A percentile compares a stretch with the other conserved stretches of the same genome.
phyloP scores from a whole-genome alignment of 92 coral and sea anemone species.

The Porites lobata region DNA sequence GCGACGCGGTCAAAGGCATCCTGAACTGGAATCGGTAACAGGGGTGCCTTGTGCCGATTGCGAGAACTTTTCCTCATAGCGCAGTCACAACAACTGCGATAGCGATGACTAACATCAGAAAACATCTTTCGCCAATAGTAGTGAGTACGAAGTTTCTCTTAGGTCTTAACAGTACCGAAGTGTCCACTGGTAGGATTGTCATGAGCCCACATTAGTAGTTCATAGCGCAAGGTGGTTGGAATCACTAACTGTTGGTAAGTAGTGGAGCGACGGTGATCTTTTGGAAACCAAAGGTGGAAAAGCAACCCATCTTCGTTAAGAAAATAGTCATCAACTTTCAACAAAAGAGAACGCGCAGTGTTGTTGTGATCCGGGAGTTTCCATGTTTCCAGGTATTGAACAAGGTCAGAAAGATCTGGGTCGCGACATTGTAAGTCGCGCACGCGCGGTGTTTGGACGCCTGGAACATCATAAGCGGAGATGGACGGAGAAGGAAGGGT shows the following conservation, averaged over 20 bases:
- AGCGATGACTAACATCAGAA: conserved; percentile 54
- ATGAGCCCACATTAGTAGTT: conserved; percentile 56
- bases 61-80: conserved; percentile 58
- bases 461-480: conserved; percentile 26
- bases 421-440: conserved; percentile 62
- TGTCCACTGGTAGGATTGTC: conserved; percentile 68
- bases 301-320: conserved; percentile 58
- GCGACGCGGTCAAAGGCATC: conserved; percentile 55
- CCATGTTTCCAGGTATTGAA: conserved; percentile 41
- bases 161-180: conserved; percentile 64
- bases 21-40: conserved; percentile 63
- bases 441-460: conserved; percentile 16
- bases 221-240: conserved; percentile 55
- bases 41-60: conserved; percentile 38
- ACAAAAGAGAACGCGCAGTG: conserved; percentile 32
- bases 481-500: background rate
- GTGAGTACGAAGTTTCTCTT: conserved; percentile 61
- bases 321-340: conserved; percentile 30
- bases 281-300: conserved; percentile 56
- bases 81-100: conserved; percentile 51
- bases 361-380: conserved; percentile 33
- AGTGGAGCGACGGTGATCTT: background rate
- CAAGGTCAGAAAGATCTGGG: conserved; percentile 42
- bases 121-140: conserved; percentile 75
- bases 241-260: conserved; percentile 52